A percentile compares a stretch with the other conserved stretches of the same genome.
These are phyloP conservation scores for Sarcophaga caerulescens DNA, from an alignment of 2,888 invertebrate species.

Conservation along the genomic window DNA sequence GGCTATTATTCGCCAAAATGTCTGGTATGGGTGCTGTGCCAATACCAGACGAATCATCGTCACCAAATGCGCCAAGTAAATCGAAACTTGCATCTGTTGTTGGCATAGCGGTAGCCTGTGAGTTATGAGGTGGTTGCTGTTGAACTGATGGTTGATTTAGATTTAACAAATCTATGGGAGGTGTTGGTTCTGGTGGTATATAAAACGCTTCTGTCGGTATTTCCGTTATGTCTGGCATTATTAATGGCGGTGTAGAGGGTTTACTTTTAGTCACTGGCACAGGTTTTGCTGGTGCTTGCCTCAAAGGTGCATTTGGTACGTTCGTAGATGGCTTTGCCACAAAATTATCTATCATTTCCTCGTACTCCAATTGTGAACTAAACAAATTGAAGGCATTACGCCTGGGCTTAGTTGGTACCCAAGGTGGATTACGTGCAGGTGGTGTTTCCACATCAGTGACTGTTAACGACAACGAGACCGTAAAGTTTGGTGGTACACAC, in stretches of 20 bases:
- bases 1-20: constrained; percentile 74
- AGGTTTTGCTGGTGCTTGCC: constrained; percentile 75
- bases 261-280: constrained; percentile 72
- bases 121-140: constrained; percentile 70
- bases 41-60: constrained; percentile 78
- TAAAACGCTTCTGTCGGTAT: constrained; percentile 75
- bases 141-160: constrained; percentile 79
- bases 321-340: constrained; percentile 81
- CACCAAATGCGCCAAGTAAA: constrained; percentile 82
- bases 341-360: constrained; percentile 92
- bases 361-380: constrained; percentile 89
- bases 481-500: constrained; percentile 87
- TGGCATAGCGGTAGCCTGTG: constrained; percentile 75
- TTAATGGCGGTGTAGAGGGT: constrained; percentile 71
- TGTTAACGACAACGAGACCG: constrained; percentile 86
- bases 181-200: constrained; percentile 75
- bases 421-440: constrained; percentile 87
- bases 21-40: constrained; percentile 79
- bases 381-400: constrained; percentile 84
- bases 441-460: constrained; percentile 87
- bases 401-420: constrained; percentile 87
- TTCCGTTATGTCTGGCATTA: constrained; percentile 79
- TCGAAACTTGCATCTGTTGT: constrained; percentile 83
- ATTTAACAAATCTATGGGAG: constrained; percentile 83
- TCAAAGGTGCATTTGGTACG: constrained; percentile 68